phyloP scores from a whole-genome alignment of 2,797 vertebrate species.

The Hylomyscus alleni region DNA sequence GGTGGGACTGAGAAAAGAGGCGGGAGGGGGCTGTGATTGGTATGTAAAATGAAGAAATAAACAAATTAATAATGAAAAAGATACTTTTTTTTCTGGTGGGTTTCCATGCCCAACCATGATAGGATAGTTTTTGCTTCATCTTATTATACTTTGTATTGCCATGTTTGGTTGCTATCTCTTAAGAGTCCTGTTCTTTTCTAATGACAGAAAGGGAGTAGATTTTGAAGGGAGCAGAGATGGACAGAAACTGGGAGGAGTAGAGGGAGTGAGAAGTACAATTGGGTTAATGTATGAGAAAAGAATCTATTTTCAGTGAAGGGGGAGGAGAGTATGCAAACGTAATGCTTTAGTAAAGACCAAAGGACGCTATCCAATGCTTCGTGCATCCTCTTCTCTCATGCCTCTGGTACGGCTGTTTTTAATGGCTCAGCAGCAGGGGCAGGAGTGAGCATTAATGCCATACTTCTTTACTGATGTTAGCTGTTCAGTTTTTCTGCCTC shows the following conservation, averaged over 20 bases:
- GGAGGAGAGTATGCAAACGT: neutral
- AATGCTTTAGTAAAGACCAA: constrained; percentile 19
- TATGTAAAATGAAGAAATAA: neutral
- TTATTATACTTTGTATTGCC: neutral
- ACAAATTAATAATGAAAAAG: neutral
- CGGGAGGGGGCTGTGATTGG: neutral
- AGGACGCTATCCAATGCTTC: neutral
- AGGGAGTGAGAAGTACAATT: neutral
- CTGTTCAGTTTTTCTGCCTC: constrained; percentile 10
- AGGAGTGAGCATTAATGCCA: neutral
- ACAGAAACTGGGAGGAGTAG: neutral
- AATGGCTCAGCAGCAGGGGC: neutral
- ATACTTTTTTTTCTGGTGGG: neutral
- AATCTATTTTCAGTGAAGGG: neutral
- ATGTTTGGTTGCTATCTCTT: neutral
- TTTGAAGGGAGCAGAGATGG: neutral
- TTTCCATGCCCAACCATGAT: neutral
- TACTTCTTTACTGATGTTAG: neutral
- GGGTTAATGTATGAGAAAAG: neutral
- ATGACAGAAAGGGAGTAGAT: no score
- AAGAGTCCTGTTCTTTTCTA: no score
- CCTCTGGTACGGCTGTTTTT: neutral
- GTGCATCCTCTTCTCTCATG: neutral
- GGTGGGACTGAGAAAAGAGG: neutral
- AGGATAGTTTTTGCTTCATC: neutral